phyloP scores from a whole-genome alignment of 1,140 invertebrate genomes.

The Drosophila trapezifrons region DNA sequence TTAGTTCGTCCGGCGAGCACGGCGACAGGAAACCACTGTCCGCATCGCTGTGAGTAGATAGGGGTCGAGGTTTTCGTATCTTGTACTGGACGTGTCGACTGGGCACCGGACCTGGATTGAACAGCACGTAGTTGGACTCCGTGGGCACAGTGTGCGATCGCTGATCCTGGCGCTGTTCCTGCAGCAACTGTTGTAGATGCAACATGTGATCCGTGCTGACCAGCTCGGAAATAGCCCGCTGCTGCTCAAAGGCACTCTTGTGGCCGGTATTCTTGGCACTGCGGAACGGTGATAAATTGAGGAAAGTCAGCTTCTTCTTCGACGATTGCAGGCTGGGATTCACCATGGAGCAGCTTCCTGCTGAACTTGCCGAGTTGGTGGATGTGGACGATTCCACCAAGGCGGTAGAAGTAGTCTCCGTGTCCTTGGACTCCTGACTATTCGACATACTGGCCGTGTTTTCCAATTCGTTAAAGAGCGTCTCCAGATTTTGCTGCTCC shows the following conservation, averaged over 20 bases:
- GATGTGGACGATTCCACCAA: conserved; percentile 78
- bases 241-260: conserved; percentile 35
- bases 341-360: conserved; percentile 48
- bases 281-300: conserved; percentile 78
- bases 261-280: conserved; percentile 40
- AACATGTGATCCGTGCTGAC: conserved; percentile 77
- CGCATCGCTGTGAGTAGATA: conserved; percentile 82
- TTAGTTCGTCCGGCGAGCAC: conserved; percentile 79
- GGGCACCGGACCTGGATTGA: conserved; percentile 81
- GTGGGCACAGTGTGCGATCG: conserved; percentile 76
- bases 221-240: conserved; percentile 68
- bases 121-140: conserved; percentile 82
- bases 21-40: conserved; percentile 83
- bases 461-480: conserved; percentile 53
- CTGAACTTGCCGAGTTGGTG: conserved; percentile 67
- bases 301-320: conserved; percentile 75
- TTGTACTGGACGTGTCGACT: conserved; percentile 83
- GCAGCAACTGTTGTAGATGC: conserved; percentile 71
- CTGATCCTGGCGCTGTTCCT: conserved; percentile 59
- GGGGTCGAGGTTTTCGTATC: conserved; percentile 74
- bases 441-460: conserved; percentile 72
- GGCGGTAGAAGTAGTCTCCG: conserved; percentile 78
- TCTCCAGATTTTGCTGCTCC: conserved; percentile 66
- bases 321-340: conserved; percentile 55
- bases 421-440: conserved; percentile 80